phyloP scores from a whole-genome alignment of 2,888 invertebrate genomes.

The Biston betularia region DNA sequence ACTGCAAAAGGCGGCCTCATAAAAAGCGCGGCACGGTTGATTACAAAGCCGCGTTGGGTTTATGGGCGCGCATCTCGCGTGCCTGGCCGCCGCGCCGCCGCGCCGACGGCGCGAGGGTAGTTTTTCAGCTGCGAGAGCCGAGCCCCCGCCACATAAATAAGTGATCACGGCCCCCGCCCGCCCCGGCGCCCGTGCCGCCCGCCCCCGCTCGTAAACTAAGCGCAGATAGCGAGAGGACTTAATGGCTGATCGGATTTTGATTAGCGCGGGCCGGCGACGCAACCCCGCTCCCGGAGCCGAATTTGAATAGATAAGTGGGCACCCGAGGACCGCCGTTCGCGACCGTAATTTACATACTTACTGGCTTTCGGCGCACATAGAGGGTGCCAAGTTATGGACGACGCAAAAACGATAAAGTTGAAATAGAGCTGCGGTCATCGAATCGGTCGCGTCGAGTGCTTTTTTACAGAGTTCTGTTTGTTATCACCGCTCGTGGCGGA shows the following conservation, averaged over 20 bases:
- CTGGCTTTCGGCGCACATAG: slow-evolving; percentile 81
- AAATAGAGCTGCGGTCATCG: slow-evolving; percentile 83
- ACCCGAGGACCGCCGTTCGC: slow-evolving; percentile 81
- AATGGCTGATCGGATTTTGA: slow-evolving; percentile 87
- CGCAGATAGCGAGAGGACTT: slow-evolving; percentile 85
- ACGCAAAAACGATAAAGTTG: slow-evolving; percentile 84
- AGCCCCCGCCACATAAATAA: slow-evolving; percentile 82
- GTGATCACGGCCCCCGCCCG: slow-evolving; percentile 70
- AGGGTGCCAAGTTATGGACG: slow-evolving; percentile 82
- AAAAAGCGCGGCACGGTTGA: slow-evolving; percentile 82
- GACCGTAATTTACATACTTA: slow-evolving; percentile 86
- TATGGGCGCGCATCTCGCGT: slow-evolving; percentile 69
- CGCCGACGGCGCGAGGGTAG: slow-evolving; percentile 75
- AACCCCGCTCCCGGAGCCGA: slow-evolving; percentile 77
- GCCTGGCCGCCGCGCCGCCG: slow-evolving; percentile 57
- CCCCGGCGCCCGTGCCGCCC: slow-evolving; percentile 49
- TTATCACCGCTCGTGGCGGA: slow-evolving; percentile 62
- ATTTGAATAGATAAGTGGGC: slow-evolving; percentile 87
- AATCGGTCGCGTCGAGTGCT: slow-evolving; percentile 73
- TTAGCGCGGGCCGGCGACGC: slow-evolving; percentile 84
- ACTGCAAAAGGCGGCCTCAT: slow-evolving; percentile 77
- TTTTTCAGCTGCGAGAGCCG: slow-evolving; percentile 74
- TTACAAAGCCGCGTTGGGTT: slow-evolving; percentile 77
- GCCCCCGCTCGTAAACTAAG: slow-evolving; percentile 82
- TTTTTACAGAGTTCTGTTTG: slow-evolving; percentile 78